Evolutionary conservation across 2,113 vertebrate genomes (phyloP).

Genomic region (Limnothrissa miodon): DNA sequence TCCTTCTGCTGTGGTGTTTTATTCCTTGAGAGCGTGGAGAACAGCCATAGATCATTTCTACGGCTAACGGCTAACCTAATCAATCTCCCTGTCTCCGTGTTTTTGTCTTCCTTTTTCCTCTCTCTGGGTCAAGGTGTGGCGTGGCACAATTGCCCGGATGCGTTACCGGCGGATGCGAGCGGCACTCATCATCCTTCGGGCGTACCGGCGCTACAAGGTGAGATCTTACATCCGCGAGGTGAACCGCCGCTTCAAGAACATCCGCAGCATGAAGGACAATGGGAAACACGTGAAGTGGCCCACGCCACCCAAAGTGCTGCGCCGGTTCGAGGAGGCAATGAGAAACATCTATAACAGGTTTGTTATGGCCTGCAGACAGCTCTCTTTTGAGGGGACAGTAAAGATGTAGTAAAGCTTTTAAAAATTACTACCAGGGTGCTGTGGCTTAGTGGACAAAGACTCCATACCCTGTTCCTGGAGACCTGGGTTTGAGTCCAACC

Average conservation of each 20-base stretch:
- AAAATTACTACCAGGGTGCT: neutral
- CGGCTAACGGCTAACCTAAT: neutral
- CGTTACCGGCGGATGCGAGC: slow-evolving; percentile 85
- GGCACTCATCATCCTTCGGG: slow-evolving; percentile 75
- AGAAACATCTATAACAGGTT: slow-evolving; percentile 86
- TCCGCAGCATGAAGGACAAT: slow-evolving; percentile 79
- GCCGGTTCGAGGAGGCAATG: slow-evolving; percentile 81
- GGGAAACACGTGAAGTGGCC: slow-evolving; percentile 89
- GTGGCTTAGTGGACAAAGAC: too few relatives aligned
- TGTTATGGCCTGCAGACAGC: neutral
- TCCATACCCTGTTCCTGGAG: too few relatives aligned
- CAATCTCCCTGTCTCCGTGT: neutral
- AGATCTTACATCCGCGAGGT: slow-evolving; percentile 87
- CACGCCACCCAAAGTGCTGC: slow-evolving; percentile 85
- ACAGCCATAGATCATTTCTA: neutral
- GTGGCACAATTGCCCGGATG: slow-evolving; percentile 87
- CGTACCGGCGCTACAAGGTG: slow-evolving; percentile 90
- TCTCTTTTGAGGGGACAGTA: neutral
- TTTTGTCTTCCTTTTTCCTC: neutral
- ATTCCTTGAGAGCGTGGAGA: neutral
- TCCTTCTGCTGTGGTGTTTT: slow-evolving; percentile 4
- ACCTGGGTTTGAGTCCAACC: too few relatives aligned
- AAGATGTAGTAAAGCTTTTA: neutral
- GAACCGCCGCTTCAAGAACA: slow-evolving; percentile 76
- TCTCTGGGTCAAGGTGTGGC: slow-evolving; percentile 80